phyloP scores from a whole-genome alignment of 2,888 invertebrate species.

The Iphiclides podalirius region DNA sequence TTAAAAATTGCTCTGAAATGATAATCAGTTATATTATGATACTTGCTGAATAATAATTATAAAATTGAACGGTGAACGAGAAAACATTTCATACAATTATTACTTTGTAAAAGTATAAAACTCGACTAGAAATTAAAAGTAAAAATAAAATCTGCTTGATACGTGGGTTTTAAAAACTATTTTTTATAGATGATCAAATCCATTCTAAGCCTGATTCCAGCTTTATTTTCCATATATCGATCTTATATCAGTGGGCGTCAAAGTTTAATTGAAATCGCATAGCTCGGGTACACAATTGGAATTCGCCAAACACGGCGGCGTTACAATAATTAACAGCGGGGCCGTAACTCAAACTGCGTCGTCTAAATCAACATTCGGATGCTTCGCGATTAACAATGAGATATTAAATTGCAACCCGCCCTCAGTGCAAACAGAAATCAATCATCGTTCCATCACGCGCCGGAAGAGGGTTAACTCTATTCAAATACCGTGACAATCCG shows the following conservation, averaged over 20 bases:
- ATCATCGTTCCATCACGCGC: slow-evolving; percentile 67
- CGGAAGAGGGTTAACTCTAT: slow-evolving; percentile 70
- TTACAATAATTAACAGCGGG: slow-evolving; percentile 63
- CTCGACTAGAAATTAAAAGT: too few species aligned
- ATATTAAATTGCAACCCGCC: slow-evolving; percentile 69
- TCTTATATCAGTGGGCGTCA: slow-evolving; percentile 5
- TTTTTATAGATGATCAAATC: too few species aligned
- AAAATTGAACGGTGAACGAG: too few species aligned
- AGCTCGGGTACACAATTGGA: slow-evolving; percentile 34
- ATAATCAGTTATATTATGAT: too few species aligned
- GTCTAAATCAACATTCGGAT: slow-evolving; percentile 47
- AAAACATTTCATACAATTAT: too few species aligned
- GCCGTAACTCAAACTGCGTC: slow-evolving; percentile 40
- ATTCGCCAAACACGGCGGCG: slow-evolving; percentile 56
- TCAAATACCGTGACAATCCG: slow-evolving; percentile 57
- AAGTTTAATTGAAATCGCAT: slow-evolving; percentile 19
- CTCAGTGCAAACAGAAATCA: slow-evolving; percentile 75
- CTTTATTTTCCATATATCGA: too few species aligned
- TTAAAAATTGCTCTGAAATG: not conserved
- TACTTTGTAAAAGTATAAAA: too few species aligned
- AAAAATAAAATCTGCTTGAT: too few species aligned
- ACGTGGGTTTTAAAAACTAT: too few species aligned
- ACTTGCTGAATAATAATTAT: too few species aligned
- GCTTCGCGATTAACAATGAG: slow-evolving; percentile 71
- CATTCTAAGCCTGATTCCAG: too few species aligned